Conservation (phyloP, 2,888 invertebrate species). For the Busseola fusca region DNA sequence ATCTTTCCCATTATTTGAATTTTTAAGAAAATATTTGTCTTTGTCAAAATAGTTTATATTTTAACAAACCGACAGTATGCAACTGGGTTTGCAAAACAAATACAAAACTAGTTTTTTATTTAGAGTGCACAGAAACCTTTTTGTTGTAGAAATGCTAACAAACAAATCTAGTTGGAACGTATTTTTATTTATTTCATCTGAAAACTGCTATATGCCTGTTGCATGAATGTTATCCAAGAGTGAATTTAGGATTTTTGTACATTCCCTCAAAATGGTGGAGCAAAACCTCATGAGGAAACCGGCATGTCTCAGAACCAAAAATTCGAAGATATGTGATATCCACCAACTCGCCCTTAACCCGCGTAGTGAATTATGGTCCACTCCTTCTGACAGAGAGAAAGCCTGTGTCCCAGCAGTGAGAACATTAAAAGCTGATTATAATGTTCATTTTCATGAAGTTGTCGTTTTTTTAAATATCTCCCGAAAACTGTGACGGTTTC, state of each 20-base stretch:
- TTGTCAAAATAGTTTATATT: background rate
- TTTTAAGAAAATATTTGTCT: background rate
- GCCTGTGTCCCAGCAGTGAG: too few species aligned
- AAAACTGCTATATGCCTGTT: too few species aligned
- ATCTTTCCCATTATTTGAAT: background rate
- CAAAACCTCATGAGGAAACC: too few species aligned
- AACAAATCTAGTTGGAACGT: background rate
- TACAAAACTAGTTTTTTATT: background rate
- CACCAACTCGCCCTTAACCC: too few species aligned
- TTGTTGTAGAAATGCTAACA: background rate
- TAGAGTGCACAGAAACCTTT: conserved; percentile 11
- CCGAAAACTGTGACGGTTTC: background rate
- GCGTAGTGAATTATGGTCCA: too few species aligned
- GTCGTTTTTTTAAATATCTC: too few species aligned
- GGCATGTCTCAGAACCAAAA: too few species aligned
- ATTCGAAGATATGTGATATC: too few species aligned
- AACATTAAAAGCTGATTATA: too few species aligned
- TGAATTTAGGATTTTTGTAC: background rate
- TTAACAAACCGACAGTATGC: background rate
- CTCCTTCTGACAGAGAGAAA: too few species aligned
- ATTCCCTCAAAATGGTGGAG: too few species aligned
- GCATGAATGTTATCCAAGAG: background rate
- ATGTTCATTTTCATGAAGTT: background rate
- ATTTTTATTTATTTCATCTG: too few species aligned
- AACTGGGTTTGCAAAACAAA: background rate